Base-by-base conservation (phyloP, 92 coral and sea anemone genomes). In the Bergia puertoricense region DNA sequence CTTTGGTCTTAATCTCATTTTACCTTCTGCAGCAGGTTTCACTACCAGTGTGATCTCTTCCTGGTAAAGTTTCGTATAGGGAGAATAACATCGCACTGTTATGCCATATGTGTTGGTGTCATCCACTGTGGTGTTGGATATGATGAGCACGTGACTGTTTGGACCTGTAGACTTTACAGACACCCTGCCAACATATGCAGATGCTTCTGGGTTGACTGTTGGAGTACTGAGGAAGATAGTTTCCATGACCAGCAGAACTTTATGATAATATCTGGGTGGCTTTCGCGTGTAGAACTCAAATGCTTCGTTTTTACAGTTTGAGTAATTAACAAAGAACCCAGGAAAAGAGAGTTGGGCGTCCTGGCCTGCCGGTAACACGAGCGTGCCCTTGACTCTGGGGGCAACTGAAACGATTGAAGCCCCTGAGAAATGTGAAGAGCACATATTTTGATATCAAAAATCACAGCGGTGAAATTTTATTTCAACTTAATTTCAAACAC, bases 201-300 rank as follows among this genome's bases (percentile, higher is more conserved):
- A 30, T 15, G 38, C 14, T 79, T 48, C 11, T 54, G 66, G 67
- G 82, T 46, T 16, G 22, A 46, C 22, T 45, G 38, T 79, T 67
- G 13, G 38, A 6, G 8, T 43, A 15, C 41, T 79, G 82, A 38
- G 30, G 9, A 67, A 4, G 41, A 43, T 7, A 37, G 36, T 10
- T 79, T 23, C 65, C 30, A 2, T 20, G 38, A n/a, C 67, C 62
- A 79, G 66, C 67, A 79, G 18, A 20, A 46, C 38, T 8, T 36
- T n/a, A 13, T 45, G 41, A 51, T 79, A 9, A 50, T 79, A 79
- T 4, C 20, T 79, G 20, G 82, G 82, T 9, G 82, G 82, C 20
- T 79, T 79, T 79, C 67, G 57, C 16, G 82, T 79, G 82, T 79
- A 79, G 22, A 9, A 79, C 59, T 67, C 66, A 22, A 79, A 1